These are phyloP conservation scores for Silurus aristotelis DNA, from an alignment of 2,797 vertebrate genomes.

Conservation along the genomic window DNA sequence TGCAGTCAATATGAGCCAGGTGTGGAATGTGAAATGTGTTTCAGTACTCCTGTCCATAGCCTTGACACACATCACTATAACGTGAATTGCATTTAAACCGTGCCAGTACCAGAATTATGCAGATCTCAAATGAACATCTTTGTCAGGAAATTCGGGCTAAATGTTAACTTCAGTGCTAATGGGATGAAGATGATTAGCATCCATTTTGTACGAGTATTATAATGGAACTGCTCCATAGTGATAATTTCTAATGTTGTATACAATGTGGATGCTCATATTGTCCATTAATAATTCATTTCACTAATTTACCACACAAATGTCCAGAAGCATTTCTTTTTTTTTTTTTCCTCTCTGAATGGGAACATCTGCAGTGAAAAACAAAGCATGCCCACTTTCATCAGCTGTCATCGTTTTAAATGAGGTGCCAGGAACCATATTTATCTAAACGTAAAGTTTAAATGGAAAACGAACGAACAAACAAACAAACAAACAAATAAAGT, in stretches of 20 bases:
- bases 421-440: neutral
- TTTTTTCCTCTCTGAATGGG: neutral
- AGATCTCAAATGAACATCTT: neutral
- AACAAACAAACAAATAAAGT: neutral
- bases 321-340: neutral
- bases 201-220: neutral
- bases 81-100: too few species aligned
- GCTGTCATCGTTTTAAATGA: neutral
- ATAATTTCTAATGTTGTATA: neutral
- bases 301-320: neutral
- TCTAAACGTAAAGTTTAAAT: too few species aligned
- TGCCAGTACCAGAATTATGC: too few species aligned
- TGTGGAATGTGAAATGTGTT: too few species aligned
- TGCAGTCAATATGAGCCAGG: too few species aligned
- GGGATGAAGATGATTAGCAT: neutral
- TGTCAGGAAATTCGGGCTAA: neutral
- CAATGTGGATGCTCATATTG: neutral
- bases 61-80: too few species aligned
- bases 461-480: neutral
- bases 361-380: neutral
- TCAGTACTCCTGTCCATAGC: too few species aligned
- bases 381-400: neutral
- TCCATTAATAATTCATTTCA: slow-evolving; percentile 18
- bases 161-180: neutral
- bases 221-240: neutral